A percentile compares a stretch with the other conserved stretches of the same genome.
phyloP scores from a whole-genome alignment of 1,140 invertebrate species.

The Drosophila malerkotliana region DNA sequence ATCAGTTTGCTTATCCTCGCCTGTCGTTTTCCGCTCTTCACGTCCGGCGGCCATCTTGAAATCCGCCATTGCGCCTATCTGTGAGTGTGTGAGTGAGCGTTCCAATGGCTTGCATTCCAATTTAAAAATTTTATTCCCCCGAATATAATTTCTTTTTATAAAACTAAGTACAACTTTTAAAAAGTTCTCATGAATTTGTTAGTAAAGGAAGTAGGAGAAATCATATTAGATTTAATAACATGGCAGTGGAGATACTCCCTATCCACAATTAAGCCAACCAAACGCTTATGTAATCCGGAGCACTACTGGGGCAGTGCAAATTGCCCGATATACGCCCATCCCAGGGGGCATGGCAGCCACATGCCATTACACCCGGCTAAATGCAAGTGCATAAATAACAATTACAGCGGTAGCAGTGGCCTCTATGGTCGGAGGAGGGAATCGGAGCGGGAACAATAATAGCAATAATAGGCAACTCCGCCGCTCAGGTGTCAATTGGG shows the following conservation, averaged over 20 bases:
- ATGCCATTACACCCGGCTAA: slow-evolving; percentile 70
- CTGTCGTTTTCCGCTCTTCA: neutral
- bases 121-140: neutral
- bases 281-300: slow-evolving; percentile 64
- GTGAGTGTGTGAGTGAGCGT: neutral
- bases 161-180: too few species aligned
- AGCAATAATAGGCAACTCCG: slow-evolving; percentile 50
- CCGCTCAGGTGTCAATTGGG: slow-evolving; percentile 78
- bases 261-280: slow-evolving; percentile 55
- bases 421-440: slow-evolving; percentile 4
- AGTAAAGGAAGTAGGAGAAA: slow-evolving; percentile 15
- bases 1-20: slow-evolving; percentile 4
- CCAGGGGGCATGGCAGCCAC: slow-evolving; percentile 64
- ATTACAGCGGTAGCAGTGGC: slow-evolving; percentile 54
- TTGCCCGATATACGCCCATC: slow-evolving; percentile 68
- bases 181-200: too few species aligned
- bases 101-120: neutral
- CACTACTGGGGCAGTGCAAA: slow-evolving; percentile 43
- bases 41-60: slow-evolving; percentile 18
- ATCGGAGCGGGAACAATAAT: slow-evolving; percentile 10
- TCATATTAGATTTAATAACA: neutral
- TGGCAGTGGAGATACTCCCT: neutral
- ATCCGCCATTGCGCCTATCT: slow-evolving; percentile 3
- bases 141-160: neutral
- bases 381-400: slow-evolving; percentile 82